Percentiles rank a stretch among this genome's conserved stretches.
phyloP scores from a whole-genome alignment of 2,113 vertebrate genomes.

The Chloebia gouldiae region DNA sequence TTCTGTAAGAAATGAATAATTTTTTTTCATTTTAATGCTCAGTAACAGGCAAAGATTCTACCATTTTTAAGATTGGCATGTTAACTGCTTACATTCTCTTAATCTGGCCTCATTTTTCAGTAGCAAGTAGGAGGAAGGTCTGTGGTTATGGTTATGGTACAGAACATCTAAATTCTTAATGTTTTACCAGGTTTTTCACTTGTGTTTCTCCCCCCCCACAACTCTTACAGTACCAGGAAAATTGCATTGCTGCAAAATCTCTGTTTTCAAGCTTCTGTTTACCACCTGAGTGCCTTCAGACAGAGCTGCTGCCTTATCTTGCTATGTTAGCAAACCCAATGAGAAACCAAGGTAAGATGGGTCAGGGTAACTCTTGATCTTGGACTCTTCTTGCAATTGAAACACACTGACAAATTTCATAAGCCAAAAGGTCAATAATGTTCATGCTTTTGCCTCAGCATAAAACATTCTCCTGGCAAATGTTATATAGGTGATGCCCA shows the following conservation, averaged over 20 bases:
- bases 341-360: slow-evolving; percentile 87
- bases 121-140: not conserved
- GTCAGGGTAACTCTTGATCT: not conserved
- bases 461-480: not conserved
- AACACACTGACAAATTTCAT: not conserved
- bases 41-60: not conserved
- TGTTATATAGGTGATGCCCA: not conserved
- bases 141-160: not conserved
- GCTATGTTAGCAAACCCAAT: slow-evolving; percentile 87
- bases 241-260: slow-evolving; percentile 84
- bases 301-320: slow-evolving; percentile 89
- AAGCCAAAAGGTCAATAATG: not conserved
- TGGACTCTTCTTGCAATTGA: not conserved
- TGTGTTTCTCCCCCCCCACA: not conserved
- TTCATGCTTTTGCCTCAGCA: not conserved
- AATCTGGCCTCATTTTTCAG: not conserved
- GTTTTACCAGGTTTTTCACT: not conserved
- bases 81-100: not conserved
- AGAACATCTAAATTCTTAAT: not conserved
- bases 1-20: not conserved
- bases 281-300: slow-evolving; percentile 84
- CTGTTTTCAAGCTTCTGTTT: slow-evolving; percentile 91
- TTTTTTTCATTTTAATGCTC: not conserved
- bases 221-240: slow-evolving; percentile 84
- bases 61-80: not conserved